Percentiles rank a stretch among this genome's conserved stretches.
phyloP scores from a whole-genome alignment of 2,888 invertebrate genomes.

The Tenthredo distinguenda region DNA sequence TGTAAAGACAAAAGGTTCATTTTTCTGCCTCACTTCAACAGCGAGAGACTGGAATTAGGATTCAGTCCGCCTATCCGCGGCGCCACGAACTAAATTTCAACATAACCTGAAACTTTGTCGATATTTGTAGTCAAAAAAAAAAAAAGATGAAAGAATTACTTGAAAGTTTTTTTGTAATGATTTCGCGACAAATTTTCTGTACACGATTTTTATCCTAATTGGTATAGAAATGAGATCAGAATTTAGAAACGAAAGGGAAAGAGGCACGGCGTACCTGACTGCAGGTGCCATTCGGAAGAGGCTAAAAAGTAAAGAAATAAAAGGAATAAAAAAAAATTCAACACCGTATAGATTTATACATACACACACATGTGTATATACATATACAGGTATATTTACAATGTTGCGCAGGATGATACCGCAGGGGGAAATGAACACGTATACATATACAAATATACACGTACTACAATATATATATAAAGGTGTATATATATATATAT shows the following conservation, averaged over 20 bases:
- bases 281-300: not conserved
- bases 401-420: slow-evolving; percentile 12
- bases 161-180: too few species aligned
- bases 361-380: not conserved
- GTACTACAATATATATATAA: not conserved
- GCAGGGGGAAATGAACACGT: not conserved
- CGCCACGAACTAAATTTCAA: too few species aligned
- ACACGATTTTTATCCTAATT: too few species aligned
- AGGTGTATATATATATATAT: not conserved
- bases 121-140: too few species aligned
- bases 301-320: not conserved
- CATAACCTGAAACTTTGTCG: too few species aligned
- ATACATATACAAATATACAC: not conserved
- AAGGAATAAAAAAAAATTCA: not conserved
- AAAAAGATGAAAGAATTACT: too few species aligned
- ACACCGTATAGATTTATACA: not conserved
- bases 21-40: too few species aligned
- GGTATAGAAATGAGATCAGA: not conserved
- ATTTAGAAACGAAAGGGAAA: not conserved
- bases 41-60: too few species aligned
- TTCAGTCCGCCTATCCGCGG: too few species aligned
- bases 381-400: not conserved
- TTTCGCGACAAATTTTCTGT: too few species aligned
- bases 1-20: too few species aligned
- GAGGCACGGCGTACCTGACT: not conserved